These are phyloP conservation scores for Podarcis lilfordi DNA, from an alignment of 2,797 vertebrate genomes.

Conservation along the genomic window DNA sequence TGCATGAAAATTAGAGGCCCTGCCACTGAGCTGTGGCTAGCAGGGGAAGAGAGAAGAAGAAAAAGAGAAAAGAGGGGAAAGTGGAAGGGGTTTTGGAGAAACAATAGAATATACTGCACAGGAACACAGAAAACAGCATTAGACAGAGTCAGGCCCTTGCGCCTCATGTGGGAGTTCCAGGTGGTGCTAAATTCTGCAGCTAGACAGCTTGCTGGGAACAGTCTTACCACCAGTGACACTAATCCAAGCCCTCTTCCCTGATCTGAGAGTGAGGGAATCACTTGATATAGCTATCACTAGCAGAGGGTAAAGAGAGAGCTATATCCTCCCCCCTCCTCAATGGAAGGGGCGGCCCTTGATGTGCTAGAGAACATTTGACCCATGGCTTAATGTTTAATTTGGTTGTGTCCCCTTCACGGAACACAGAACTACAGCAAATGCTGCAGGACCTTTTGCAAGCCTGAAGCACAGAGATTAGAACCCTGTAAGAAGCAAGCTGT, in stretches of 20 bases:
- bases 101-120: too few relatives aligned
- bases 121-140: too few relatives aligned
- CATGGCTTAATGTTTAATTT: not conserved
- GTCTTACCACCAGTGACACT: too few relatives aligned
- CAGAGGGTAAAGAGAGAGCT: not conserved
- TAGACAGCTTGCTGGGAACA: too few relatives aligned
- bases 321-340: not conserved
- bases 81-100: too few relatives aligned
- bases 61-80: too few relatives aligned
- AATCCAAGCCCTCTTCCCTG: not conserved
- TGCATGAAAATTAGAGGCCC: too few relatives aligned
- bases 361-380: not conserved
- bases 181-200: too few relatives aligned
- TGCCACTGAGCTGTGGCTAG: too few relatives aligned
- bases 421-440: not conserved
- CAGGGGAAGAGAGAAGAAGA: too few relatives aligned
- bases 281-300: not conserved
- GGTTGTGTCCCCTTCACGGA: not conserved
- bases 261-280: not conserved
- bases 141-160: too few relatives aligned
- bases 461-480: conserved; percentile 5
- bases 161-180: too few relatives aligned
- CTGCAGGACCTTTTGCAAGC: not conserved
- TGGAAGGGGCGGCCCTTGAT: not conserved
- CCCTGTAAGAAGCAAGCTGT: conserved; percentile 48